A percentile compares a stretch with the other conserved stretches of the same genome.
phyloP scores from a whole-genome alignment of 2,797 vertebrate species.

The Chromis chromis region DNA sequence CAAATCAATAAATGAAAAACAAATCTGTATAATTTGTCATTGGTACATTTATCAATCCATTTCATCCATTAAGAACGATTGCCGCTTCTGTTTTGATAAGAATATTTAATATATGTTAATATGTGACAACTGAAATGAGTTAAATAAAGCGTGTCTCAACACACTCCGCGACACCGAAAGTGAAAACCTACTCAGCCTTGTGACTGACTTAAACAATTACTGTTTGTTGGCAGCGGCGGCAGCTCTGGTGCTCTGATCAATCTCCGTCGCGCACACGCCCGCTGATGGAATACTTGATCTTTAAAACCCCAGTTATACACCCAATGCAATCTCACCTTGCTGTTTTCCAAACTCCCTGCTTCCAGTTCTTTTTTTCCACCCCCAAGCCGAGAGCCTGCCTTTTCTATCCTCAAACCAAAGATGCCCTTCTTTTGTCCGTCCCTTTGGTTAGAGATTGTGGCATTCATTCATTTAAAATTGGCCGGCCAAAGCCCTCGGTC shows the following conservation, averaged over 20 bases:
- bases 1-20: neutral
- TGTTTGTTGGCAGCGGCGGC: constrained; percentile 8
- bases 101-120: constrained; percentile 4
- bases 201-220: constrained; percentile 25
- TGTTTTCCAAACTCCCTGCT: neutral
- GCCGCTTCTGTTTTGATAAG: neutral
- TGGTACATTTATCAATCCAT: neutral
- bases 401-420: neutral
- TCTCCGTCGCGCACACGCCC: constrained; percentile 11
- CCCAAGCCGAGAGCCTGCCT: neutral
- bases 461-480: constrained; percentile 30
- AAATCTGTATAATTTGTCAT: neutral
- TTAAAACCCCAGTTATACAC: constrained; percentile 4
- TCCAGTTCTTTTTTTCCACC: neutral
- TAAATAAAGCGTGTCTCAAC: constrained; percentile 10
- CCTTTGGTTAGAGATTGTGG: constrained; percentile 26
- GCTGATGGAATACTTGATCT: constrained; percentile 6
- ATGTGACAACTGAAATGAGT: neutral
- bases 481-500: constrained; percentile 27
- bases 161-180: constrained; percentile 13
- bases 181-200: constrained; percentile 20
- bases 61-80: neutral
- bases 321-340: neutral
- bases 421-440: constrained; percentile 6
- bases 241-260: constrained; percentile 15